Base-by-base conservation (phyloP, 2,888 invertebrate species). In the Polylopha cassiicola region DNA sequence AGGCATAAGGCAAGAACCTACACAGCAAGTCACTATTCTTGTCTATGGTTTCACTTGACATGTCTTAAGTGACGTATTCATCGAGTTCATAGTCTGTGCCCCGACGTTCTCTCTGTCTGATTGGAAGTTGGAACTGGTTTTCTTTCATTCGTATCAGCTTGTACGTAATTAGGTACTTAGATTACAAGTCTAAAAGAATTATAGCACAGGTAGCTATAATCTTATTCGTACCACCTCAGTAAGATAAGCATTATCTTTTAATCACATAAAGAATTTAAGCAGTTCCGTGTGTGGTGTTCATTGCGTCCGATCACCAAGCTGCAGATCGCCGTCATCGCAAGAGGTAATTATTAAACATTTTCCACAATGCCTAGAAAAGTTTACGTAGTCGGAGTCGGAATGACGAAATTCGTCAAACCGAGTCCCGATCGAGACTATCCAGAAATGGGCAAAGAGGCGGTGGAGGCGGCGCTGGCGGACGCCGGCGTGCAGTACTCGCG, bases 341-440 rank as follows among this genome's bases (percentile, higher is more conserved):
- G 74, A 80, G 80, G 80, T 79, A 80, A 80, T 62, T 78, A 77
- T 75, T 51, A 58, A 46, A 54, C 58, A 58, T 38, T 44, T 47
- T 60, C 47, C 57, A 77, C 65, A 74, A 85, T 85, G 84, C 61
- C 71, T 77, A 79, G 67, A 67, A 86, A 88, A 77, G 95, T 97
- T 34, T 98, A 89, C 77, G 96, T 98, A 37, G 89, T 98, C 60
- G 98, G 98, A 49, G 97, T 98, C 53, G 98, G 98, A 48, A 98
- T 98, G 98, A 98, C 98, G 47, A 97, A 97, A 89, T 99, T 99
- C 81, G 94, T 95, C 64, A 99, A 98, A 77, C 99, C 99, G 28
- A 97, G 94, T 33, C 87, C 91, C 32, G 88, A 93, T 53, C 91
- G 92, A 58, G 98, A 99, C 74, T 99, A 99, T 72, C 98, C 99